Conservation (phyloP, 1,140 invertebrate genomes). For the Monomorium pharaonis region DNA sequence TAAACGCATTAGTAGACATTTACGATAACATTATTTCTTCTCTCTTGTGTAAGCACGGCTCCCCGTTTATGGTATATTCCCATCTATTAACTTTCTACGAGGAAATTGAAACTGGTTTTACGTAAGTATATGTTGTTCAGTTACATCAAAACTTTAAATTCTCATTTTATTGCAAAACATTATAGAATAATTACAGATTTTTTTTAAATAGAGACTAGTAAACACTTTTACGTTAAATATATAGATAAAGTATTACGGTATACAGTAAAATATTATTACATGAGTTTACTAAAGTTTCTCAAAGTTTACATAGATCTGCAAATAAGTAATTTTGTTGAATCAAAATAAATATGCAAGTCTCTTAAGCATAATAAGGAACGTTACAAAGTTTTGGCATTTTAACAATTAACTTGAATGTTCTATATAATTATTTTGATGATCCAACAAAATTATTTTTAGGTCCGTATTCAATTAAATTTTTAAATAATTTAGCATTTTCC, state of each 20-base stretch:
- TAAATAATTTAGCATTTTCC: no score
- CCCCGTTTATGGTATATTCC: neutral
- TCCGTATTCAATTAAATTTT: no score
- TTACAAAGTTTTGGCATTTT: no score
- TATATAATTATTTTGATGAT: no score
- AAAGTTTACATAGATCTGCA: no score
- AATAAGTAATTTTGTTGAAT: no score
- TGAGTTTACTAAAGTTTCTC: no score
- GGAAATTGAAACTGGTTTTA: neutral
- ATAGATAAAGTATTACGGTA: no score
- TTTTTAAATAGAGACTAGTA: neutral
- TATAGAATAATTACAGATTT: neutral
- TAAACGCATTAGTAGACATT: slow-evolving; percentile 30
- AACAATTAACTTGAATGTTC: no score
- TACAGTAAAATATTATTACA: neutral
- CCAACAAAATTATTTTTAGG: no score
- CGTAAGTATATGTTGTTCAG: neutral
- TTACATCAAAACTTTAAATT: neutral
- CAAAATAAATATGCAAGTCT: no score
- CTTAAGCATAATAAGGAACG: no score
- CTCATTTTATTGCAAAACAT: neutral
- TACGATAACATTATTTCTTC: neutral
- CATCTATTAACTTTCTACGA: neutral
- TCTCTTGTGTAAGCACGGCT: neutral
- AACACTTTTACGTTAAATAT: neutral